These are phyloP conservation scores for Pseudorhombus dupliciocellatus DNA, from an alignment of 2,113 vertebrate genomes.

Conservation along the genomic window DNA sequence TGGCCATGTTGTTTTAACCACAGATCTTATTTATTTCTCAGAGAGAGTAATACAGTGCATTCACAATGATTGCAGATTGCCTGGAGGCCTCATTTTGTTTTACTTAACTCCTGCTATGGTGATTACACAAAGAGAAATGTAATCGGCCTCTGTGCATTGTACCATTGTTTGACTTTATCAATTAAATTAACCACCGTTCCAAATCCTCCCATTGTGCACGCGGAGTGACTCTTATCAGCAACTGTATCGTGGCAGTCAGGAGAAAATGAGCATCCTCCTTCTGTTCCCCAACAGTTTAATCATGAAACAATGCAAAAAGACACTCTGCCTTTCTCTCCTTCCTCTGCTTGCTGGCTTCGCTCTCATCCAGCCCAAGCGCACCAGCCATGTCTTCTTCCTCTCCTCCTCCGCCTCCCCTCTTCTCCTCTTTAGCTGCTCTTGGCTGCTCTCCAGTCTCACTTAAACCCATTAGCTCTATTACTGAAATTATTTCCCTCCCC, in stretches of 20 bases:
- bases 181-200: slow-evolving; percentile 83
- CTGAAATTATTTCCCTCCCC: slow-evolving; percentile 86
- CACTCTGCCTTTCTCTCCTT: slow-evolving; percentile 41
- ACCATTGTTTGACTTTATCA: slow-evolving; percentile 77
- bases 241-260: slow-evolving; percentile 72
- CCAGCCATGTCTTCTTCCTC: slow-evolving; percentile 65
- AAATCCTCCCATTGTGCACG: slow-evolving; percentile 76
- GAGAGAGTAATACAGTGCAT: slow-evolving; percentile 28
- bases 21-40: slow-evolving; percentile 31
- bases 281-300: slow-evolving; percentile 66
- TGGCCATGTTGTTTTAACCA: slow-evolving; percentile 23
- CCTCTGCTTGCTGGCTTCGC: slow-evolving; percentile 40
- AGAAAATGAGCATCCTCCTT: slow-evolving; percentile 66
- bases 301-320: slow-evolving; percentile 68
- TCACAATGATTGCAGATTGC: slow-evolving; percentile 53
- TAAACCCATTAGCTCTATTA: slow-evolving; percentile 88
- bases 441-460: slow-evolving; percentile 86
- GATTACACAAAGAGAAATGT: slow-evolving; percentile 77
- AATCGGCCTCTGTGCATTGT: slow-evolving; percentile 68
- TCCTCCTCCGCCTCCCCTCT: slow-evolving; percentile 13
- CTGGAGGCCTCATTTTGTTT: slow-evolving; percentile 65
- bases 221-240: slow-evolving; percentile 72
- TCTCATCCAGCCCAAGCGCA: slow-evolving; percentile 70
- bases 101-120: slow-evolving; percentile 68
- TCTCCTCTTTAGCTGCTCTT: slow-evolving; percentile 78